Evolutionary conservation across 1,140 invertebrate species (phyloP).

Genomic region (Hycleus phaleratus): DNA sequence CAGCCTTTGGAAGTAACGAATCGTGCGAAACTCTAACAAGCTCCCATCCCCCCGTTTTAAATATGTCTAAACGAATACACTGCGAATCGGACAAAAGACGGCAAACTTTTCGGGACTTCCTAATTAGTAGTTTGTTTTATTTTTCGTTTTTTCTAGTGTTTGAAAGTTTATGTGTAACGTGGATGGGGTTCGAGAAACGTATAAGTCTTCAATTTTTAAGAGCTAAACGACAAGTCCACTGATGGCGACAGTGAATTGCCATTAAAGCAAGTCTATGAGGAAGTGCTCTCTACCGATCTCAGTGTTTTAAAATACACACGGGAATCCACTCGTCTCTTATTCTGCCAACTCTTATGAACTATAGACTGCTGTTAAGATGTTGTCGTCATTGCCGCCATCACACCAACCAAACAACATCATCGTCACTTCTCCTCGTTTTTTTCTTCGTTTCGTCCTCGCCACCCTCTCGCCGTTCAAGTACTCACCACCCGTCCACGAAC

Average conservation of each 20-base stretch:
- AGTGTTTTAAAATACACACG: constrained; percentile 27
- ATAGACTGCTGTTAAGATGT: neutral
- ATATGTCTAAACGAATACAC: constrained; percentile 1
- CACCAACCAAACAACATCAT: neutral
- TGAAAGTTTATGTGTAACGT: too few relatives aligned
- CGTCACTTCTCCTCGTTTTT: too few relatives aligned
- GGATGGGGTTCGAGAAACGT: too few relatives aligned
- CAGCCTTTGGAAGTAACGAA: constrained; percentile 19
- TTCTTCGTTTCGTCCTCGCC: too few relatives aligned
- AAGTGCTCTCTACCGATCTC: constrained; percentile 24
- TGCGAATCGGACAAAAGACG: too few relatives aligned
- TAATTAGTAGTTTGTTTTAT: too few relatives aligned
- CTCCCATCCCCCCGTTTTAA: constrained; percentile 15
- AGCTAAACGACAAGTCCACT: too few relatives aligned
- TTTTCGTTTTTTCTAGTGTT: too few relatives aligned
- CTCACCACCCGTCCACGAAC: constrained; percentile 8
- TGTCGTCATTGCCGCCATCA: neutral
- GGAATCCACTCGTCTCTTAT: constrained; percentile 7
- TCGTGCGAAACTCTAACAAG: constrained; percentile 17
- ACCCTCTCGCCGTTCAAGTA: neutral
- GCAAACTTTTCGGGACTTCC: too few relatives aligned
- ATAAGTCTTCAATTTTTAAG: too few relatives aligned
- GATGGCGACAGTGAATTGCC: constrained; percentile 22
- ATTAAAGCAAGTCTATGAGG: constrained; percentile 27
- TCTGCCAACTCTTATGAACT: constrained; percentile 4